Evolutionary conservation across 2,113 vertebrate species (phyloP), one percentile per base, ranked within the genome.

Genomic region (Apodemus sylvaticus): DNA sequence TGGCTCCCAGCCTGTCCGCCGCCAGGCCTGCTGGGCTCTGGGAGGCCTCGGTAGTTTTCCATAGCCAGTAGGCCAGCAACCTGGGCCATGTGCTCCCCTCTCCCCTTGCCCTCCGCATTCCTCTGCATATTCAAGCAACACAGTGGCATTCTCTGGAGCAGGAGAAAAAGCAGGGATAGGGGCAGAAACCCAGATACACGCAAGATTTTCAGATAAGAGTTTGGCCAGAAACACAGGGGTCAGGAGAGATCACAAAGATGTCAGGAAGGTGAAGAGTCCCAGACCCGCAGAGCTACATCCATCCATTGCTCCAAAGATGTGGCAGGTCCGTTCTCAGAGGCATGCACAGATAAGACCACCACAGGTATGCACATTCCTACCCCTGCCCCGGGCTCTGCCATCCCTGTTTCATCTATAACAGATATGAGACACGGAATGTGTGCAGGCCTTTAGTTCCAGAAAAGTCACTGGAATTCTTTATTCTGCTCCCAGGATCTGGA

Each of bases 11-110:
- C 82, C 5, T 31, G 51, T 77, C 66, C 0, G 53, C n/a, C n/a
- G 93, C 82, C 39, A 36, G 89, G 91, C 55, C 76, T 71, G 78
- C 70, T 53, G 19, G 31, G 55, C 70, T 53, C 79, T 55, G 34
- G 58, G 16, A 96, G 82, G 36, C 78, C 94, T 94, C 94, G 24
- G 97, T 98, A 98, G 95, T 97, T 98, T 98, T 98, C 97, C 97
- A 97, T 16, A n/a, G 86, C 71, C 86, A 2, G 71, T 77, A 86
- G 92, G 83, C 91, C 83, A 70, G 74, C 87, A 93, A 93, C 83
- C 93, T 74, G 53, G 95, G 81, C 70, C 90, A 42, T 82, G 95
- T 85, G 85, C 92, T 95, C 71, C 73, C 66, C 77, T 91, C 71
- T 94, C 96, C 87, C 71, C 70, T 64, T 4, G 85, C 88, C 94